A percentile compares a stretch with the other conserved stretches of the same genome.
Evolutionary conservation across 2,888 invertebrate species (phyloP).

Genomic region (Phania funesta): DNA sequence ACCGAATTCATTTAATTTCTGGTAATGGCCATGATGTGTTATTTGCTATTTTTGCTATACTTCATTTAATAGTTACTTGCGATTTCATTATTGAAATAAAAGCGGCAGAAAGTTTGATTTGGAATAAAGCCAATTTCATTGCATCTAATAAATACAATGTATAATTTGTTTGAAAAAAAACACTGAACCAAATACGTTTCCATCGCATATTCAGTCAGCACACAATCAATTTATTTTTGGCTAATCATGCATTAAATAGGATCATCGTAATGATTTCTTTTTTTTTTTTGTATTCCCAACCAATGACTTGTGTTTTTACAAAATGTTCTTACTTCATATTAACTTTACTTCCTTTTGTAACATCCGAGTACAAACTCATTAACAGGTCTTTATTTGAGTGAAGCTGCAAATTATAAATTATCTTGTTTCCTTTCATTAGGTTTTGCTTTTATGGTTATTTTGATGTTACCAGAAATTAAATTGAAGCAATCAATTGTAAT

Average conservation of each 20-base stretch:
- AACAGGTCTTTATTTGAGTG: neutral
- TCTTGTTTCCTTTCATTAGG: conserved; percentile 15
- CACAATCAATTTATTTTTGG: conserved; percentile 61
- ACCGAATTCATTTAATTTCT: too few relatives aligned
- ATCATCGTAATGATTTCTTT: conserved; percentile 10
- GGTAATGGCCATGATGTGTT: too few relatives aligned
- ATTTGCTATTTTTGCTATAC: too few relatives aligned
- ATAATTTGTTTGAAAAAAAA: neutral
- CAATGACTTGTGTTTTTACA: neutral
- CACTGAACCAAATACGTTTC: neutral
- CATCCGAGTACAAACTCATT: neutral
- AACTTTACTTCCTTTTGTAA: neutral
- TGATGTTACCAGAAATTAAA: neutral
- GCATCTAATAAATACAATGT: too few relatives aligned
- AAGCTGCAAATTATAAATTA: neutral
- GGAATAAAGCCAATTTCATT: too few relatives aligned
- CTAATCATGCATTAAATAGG: conserved; percentile 59
- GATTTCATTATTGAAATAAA: too few relatives aligned
- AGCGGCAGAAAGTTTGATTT: too few relatives aligned
- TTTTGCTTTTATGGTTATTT: conserved; percentile 3
- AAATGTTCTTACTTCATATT: conserved; percentile 9
- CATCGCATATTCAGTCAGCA: neutral
- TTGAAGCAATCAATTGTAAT: neutral
- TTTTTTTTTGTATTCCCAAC: neutral
- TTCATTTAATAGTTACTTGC: too few relatives aligned